Base-by-base conservation (phyloP, 92 coral and sea anemone genomes). In the Paramuricea clavata region DNA sequence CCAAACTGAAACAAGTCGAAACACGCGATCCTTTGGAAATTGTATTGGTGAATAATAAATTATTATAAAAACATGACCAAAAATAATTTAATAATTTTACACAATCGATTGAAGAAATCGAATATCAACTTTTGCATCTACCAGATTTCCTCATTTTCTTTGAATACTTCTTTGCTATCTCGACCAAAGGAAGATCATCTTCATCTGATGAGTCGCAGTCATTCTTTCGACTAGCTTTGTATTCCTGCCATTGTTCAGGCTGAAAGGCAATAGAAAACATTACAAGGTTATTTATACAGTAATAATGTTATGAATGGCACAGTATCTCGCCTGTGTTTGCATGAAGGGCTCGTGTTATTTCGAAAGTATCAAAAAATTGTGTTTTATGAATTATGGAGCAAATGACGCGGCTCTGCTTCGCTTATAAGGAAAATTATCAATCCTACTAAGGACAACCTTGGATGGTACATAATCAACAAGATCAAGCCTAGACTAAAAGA, bases 171-270 rank as follows among this genome's bases (percentile, higher is more conserved):
- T 52, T 76, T 33, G 82, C 39, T 35, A 76, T 60, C 68, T 49
- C 82, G 1, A n/a, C 12, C 23, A 76, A 76, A 50, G 67, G 82
- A 28, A 76, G 13, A 13, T 74, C 81, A 0, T 76, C 82, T 26
- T 76, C 82, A 4, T 76, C 69, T 76, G 82, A 76, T 15, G 67
- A 49, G 49, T 19, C 22, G 7, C 49, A 70, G 80, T 92, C 90
- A 23, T 92, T 74, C 17, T 85, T 89, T 78, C 89, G 93, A 83
- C 74, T 85, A 13, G 92, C 95, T 31, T 89, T 79, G 81, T 94
- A 94, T 21, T 93, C 94, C n/a, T 94, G 93, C 98, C 98, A 95
- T 82, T 94, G 90, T n/a, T 94, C 94, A 49, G 98, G 98, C 98
- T 95, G 54, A 49, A 78, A 60, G 49, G 69, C 22, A 71, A 25